A percentile compares a stretch with the other conserved stretches of the same genome.
Evolutionary conservation across 2,113 vertebrate genomes (phyloP).

Genomic region (Corynorhinus townsendii): DNA sequence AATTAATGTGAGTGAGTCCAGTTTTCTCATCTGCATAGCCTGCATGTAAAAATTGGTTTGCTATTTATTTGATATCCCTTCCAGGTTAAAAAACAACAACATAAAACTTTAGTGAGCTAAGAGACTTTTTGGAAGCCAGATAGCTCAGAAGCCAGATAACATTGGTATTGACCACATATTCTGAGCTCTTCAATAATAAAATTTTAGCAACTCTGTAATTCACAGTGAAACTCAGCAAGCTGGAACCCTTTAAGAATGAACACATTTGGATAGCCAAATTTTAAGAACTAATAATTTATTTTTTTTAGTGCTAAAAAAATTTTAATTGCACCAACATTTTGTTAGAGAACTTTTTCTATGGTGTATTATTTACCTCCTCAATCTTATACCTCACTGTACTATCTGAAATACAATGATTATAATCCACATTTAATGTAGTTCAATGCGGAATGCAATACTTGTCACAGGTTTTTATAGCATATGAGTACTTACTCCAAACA

Average conservation of each 20-base stretch:
- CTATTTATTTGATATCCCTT: background rate
- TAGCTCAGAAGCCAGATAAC: background rate
- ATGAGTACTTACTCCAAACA: background rate
- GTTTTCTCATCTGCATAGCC: background rate
- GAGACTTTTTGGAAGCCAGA: background rate
- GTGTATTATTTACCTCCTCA: background rate
- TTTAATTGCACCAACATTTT: background rate
- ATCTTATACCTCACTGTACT: background rate
- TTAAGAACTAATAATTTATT: background rate
- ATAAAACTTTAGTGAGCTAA: background rate
- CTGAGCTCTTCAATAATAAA: background rate
- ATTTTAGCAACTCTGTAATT: background rate
- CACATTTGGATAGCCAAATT: background rate
- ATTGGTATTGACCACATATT: background rate
- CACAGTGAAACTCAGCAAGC: background rate
- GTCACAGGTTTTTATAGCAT: background rate
- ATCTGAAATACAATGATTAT: background rate
- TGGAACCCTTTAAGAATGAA: background rate
- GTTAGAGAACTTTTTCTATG: background rate
- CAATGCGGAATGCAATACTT: background rate
- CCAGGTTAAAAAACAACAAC: background rate
- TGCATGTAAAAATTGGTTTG: background rate
- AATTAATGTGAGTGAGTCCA: background rate
- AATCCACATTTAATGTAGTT: background rate
- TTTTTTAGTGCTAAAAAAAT: background rate